phyloP scores from a whole-genome alignment of 2,113 vertebrate genomes.

The Eubucco bourcierii region DNA sequence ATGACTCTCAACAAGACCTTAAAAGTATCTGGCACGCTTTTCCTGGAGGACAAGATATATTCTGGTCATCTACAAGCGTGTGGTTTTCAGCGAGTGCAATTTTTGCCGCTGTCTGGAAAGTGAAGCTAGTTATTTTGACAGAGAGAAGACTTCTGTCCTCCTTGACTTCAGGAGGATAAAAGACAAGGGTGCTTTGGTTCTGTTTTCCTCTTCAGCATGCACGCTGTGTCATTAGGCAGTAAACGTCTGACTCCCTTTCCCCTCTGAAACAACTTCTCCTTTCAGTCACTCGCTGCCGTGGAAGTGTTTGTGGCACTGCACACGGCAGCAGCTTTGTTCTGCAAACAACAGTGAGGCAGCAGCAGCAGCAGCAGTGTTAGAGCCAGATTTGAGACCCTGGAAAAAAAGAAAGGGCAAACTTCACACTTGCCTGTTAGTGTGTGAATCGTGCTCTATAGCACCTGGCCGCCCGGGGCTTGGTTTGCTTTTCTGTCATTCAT shows the following conservation, averaged over 20 bases:
- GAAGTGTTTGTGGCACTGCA: not conserved
- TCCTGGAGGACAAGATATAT: constrained; percentile 24
- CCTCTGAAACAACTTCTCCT: constrained; percentile 7
- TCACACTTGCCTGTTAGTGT: not conserved
- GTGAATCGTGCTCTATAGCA: not conserved
- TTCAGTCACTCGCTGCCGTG: not conserved
- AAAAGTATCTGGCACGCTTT: constrained; percentile 9
- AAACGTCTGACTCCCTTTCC: not conserved
- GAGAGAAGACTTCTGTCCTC: not conserved
- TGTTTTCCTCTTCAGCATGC: not conserved
- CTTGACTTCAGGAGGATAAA: not conserved
- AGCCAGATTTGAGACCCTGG: not conserved
- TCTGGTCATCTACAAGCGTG: not conserved
- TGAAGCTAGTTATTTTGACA: not conserved
- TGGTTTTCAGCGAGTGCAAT: not conserved
- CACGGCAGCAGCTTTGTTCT: not conserved
- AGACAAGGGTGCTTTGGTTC: not conserved
- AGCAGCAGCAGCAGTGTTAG: not conserved
- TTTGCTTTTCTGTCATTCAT: accelerated
- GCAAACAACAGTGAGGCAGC: not conserved
- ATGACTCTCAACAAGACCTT: constrained; percentile 13
- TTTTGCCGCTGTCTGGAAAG: constrained; percentile 38
- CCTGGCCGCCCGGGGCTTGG: not conserved
- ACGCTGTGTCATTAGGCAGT: not conserved
- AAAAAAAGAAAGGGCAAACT: not conserved